Percentiles rank a stretch among this genome's conserved stretches.
Conservation (phyloP, 2,888 invertebrate genomes). For the Gymnosoma rotundatum region DNA sequence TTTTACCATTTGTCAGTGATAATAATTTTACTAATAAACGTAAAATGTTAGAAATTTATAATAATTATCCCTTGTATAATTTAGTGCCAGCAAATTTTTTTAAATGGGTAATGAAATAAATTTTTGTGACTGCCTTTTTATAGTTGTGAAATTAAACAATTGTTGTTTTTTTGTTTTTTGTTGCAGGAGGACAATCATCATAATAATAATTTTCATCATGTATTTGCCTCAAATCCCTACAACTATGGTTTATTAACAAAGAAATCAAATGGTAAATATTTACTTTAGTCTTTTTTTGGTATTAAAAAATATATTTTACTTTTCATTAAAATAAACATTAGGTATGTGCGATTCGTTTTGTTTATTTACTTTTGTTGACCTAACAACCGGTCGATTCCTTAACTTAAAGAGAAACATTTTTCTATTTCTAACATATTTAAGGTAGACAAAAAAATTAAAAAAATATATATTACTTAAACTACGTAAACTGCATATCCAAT, state of each 20-base stretch:
- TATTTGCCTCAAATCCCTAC: conserved; percentile 65
- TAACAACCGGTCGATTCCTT: conserved; percentile 70
- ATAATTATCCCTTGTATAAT: conserved; percentile 72
- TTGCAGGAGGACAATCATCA: conserved; percentile 74
- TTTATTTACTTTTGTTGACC: conserved; percentile 71
- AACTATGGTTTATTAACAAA: conserved; percentile 72
- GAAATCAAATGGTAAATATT: conserved; percentile 73
- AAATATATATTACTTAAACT: not conserved
- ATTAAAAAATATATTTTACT: not conserved
- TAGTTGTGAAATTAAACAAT: conserved; percentile 26
- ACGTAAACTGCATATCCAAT: too few species aligned
- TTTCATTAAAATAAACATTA: not conserved
- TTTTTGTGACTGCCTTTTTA: not conserved
- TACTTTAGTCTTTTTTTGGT: conserved; percentile 8
- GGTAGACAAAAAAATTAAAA: not conserved
- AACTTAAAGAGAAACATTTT: conserved; percentile 34
- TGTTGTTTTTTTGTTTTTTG: conserved; percentile 16
- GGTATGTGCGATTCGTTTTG: conserved; percentile 8
- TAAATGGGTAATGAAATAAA: conserved; percentile 65
- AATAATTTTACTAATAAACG: conserved; percentile 66
- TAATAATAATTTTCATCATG: conserved; percentile 72
- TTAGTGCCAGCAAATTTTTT: conserved; percentile 72
- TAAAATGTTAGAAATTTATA: conserved; percentile 73
- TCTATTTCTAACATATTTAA: conserved; percentile 31
- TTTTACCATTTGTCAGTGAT: conserved; percentile 73